Conservation (phyloP, 1,140 invertebrate genomes). For the Camponotus pennsylvanicus region DNA sequence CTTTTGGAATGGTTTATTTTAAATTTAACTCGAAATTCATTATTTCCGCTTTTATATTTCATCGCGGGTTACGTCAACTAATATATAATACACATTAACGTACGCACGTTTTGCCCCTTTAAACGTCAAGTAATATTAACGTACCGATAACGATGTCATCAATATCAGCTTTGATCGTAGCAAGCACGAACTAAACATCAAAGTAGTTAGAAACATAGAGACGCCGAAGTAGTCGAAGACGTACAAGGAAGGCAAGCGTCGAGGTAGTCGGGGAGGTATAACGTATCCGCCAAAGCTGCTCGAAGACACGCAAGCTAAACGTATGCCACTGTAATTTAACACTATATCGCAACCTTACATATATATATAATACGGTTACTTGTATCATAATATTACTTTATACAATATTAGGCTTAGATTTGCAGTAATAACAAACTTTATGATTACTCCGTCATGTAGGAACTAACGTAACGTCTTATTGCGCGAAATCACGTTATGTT, state of each 20-base stretch:
- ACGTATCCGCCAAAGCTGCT: slow-evolving; percentile 11
- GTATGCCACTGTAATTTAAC: slow-evolving; percentile 21
- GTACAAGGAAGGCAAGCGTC: not conserved
- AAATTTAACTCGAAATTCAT: slow-evolving; percentile 42
- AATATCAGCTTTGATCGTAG: slow-evolving; percentile 30
- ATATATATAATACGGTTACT: slow-evolving; percentile 1
- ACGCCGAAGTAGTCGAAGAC: slow-evolving; percentile 16
- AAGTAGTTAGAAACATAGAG: slow-evolving; percentile 22
- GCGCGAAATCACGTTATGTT: slow-evolving; percentile 47
- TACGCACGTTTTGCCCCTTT: not conserved
- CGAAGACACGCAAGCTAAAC: slow-evolving; percentile 27
- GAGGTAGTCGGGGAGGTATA: not conserved
- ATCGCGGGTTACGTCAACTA: not conserved
- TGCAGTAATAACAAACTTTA: slow-evolving; percentile 26
- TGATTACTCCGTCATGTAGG: slow-evolving; percentile 5
- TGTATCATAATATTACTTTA: slow-evolving; percentile 4
- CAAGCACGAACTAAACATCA: not conserved
- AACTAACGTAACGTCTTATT: slow-evolving; percentile 1
- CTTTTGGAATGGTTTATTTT: slow-evolving; percentile 26
- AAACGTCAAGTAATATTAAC: not conserved
- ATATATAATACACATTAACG: not conserved
- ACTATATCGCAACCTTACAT: slow-evolving; percentile 6
- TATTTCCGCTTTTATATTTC: slow-evolving; percentile 44
- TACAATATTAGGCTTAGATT: not conserved
- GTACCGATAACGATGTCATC: slow-evolving; percentile 16